Base-by-base conservation (phyloP, 2,888 invertebrate species). In the Agrilus cyanescens region DNA sequence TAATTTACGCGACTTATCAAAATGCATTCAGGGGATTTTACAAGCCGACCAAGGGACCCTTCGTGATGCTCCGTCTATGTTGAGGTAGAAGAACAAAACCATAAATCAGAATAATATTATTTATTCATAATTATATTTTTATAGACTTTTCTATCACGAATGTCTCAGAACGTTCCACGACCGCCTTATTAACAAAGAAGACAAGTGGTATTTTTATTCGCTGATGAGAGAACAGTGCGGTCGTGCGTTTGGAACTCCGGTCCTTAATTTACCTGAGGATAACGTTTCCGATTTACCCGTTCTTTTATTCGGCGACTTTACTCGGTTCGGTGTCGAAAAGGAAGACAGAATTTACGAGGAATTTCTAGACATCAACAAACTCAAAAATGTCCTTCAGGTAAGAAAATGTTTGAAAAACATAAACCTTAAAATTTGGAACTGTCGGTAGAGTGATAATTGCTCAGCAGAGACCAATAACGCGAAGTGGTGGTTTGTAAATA, bases 151-250 rank as follows among this genome's bases (percentile, higher is more conserved):
- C 70, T 89, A 86, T 53, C 94, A 95, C 61, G 94, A 95, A 67
- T 86, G 89, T 44, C 75, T 89, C 43, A 75, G 94, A 18, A 91
- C 93, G 2, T 94, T 91, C 63, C 90, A 90, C 65, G 94, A 94
- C 62, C 82, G 93, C 1, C 69, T 95, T 15, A 82, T 85, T 43
- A 87, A 89, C 59, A 65, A 75, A 12, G 76, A 85, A 51, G 94
- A 95, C 63, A 84, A 88, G 61, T 75, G 71, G 16, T 82, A 87
- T 62, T 86, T 94, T 57, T 84, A 80, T 57, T 73, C 73, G 35
- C 67, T 88, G 12, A 78, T 93, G 70, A 69, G 73, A 34, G 73
- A 73, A 12, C 74, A 78, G 12, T 91, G 79, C 63, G 65, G 66
- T 47, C 75, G 72, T 57, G 74, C 72, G 55, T 86, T 78, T 61